Evolutionary conservation across 64 coral and sea anemone genomes (phyloP), one percentile per base, ranked within the genome.

Genomic region (Stylophora pistillata): DNA sequence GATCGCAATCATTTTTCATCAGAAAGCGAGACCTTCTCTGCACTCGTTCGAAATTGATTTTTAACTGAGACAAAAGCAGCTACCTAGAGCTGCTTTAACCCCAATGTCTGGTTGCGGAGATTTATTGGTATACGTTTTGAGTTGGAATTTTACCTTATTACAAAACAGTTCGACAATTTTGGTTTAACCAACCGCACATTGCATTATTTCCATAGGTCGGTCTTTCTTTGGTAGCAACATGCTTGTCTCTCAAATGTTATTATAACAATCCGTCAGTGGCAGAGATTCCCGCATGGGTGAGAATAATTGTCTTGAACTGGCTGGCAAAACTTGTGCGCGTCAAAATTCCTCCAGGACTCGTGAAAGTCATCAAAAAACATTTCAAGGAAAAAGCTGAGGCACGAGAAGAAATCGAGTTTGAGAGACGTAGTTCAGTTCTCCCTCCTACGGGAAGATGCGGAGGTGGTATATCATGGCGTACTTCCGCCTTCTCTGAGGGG

Each of bases 221-320:
- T 0, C 58, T 93, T 21, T 88, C 95, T 30, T 86, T 96, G 6
- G 84, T 96, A 20, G 95, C 91, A 34, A 96, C 95, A 9, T 96
- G 95, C 53, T n/a, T 96, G 11, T 91, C 93, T 10, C 91, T 96
- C 12, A 93, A 86, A 34, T 89, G 89, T 59, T 86, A 96, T 72
- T 96, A 78, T 81, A 79, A 58, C 17, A 86, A 97, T 23, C 87
- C 91, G 68, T 72, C 80, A 13, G 59, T 85, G 11, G 59, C 74
- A 10, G 85, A 90, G 69, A 87, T 97, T 87, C 91, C 95, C 3
- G 53, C n/a, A 1, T 97, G 95, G 90, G 82, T 97, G 58, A 91
- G 91, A 29, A 70, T 79, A 13, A 64, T 97, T n/a, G 83, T 97
- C 32, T 12, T 97, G 10, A 78, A 86, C 6, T 86, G 82, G 90